Base-by-base conservation (phyloP, 1,140 invertebrate species). In the Drosophila sp. region DNA sequence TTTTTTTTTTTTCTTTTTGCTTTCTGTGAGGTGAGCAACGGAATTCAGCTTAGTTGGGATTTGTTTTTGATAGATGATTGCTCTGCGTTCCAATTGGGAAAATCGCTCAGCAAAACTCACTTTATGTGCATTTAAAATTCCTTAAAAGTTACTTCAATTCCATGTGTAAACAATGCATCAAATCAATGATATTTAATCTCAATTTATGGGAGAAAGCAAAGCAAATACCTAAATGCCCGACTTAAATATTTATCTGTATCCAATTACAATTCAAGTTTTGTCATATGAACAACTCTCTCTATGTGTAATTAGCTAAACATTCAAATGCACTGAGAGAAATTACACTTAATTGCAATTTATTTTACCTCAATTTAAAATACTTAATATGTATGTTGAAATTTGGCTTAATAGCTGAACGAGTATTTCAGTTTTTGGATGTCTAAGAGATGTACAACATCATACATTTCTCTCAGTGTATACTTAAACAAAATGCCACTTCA, bases 401-500 rank as follows among this genome's bases (percentile, higher is more conserved):
- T 17, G 17, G 17, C 17, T 17, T 17, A 17, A 17, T 17, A 17
- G 17, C 17, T 17, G 17, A 17, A 17, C 17, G 17, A 17, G 17
- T 17, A 17, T 17, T 17, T 17, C 17, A 17, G 17, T 17, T 17
- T 17, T 17, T 17, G 17, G 17, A 17, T 17, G 17, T 17, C 17
- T 17, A 17, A 17, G 17, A 17, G 17, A 17, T 17, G 17, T 17
- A 17, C 17, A 17, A 17, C 11, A 4, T 38, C 4, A 11, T 38
- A 10, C 2, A 38, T 50, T 50, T 50, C 25, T 27, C 23, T 50
- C 44, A 50, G 44, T 50, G 25, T 66, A 62, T 57, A 67, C 58
- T 60, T 56, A 32, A 61, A 11, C 35, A 69, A 72, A 72, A 69
- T 62, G 33, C 57, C 54, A 58, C 56, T 35, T 60, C 55, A 30